Base-by-base conservation (phyloP, 1,140 invertebrate genomes). In the Sinonovacula constricta region DNA sequence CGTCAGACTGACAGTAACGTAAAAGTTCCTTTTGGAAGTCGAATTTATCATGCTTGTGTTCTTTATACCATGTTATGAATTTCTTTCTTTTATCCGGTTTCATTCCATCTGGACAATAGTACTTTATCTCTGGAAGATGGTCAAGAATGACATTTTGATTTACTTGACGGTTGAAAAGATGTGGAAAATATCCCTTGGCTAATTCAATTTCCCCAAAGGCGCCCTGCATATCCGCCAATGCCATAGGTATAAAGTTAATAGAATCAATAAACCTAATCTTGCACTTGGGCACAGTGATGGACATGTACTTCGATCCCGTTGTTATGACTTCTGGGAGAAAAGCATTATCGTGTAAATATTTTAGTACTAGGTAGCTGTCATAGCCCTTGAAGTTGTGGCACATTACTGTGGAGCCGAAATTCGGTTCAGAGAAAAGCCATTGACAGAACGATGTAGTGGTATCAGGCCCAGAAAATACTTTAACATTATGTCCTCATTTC, bases 111-210 rank as follows among this genome's bases (percentile, higher is more conserved):
- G n/a, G n/a, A n/a, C n/a, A n/a, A n/a, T n/a, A n/a, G n/a, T n/a
- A n/a, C n/a, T n/a, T n/a, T n/a, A n/a, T n/a, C n/a, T n/a, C n/a
- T n/a, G n/a, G n/a, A n/a, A n/a, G n/a, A n/a, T n/a, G n/a, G n/a
- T n/a, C n/a, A n/a, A n/a, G 14, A 36, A 60, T 60, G n/a, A n/a
- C n/a, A 33, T 22, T 14, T 36, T 59, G 54, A 39, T 66, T 67
- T 2, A 12, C 59, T 49, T 3, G 1, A 1, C 22, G 54, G 39
- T 57, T 65, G 24, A 74, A 66, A 10, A 45, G 28, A 39, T 74
- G 60, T 18, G 71, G 59, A 36, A 74, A 74, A 39, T 67, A 74
- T 5, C 71, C n/a, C n/a, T n/a, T n/a, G n/a, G n/a, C n/a, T n/a
- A n/a, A n/a, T n/a, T n/a, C n/a, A n/a, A n/a, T n/a, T 34, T 74